phyloP scores from a whole-genome alignment of 2,888 invertebrate genomes.

The Aleiodes alternator region DNA sequence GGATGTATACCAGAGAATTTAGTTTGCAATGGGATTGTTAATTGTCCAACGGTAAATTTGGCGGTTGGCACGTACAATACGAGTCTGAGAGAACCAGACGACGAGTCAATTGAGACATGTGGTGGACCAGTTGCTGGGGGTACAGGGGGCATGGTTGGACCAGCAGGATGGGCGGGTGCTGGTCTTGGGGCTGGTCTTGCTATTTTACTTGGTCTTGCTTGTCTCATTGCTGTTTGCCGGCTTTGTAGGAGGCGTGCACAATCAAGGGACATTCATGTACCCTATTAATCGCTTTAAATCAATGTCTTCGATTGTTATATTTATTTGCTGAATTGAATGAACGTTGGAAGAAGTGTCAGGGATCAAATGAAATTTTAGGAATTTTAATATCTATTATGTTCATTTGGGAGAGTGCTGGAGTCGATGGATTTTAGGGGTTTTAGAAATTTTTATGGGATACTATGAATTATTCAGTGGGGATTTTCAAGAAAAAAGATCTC shows the following conservation, averaged over 20 bases:
- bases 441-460: too few species aligned
- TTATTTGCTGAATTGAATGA: not conserved
- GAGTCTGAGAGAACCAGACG: slow-evolving; percentile 78
- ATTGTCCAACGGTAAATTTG: slow-evolving; percentile 84
- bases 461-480: too few species aligned
- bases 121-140: slow-evolving; percentile 76
- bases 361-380: too few species aligned
- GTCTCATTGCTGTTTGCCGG: slow-evolving; percentile 80
- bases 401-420: too few species aligned
- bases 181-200: slow-evolving; percentile 81
- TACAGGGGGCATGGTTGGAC: slow-evolving; percentile 75
- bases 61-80: slow-evolving; percentile 56
- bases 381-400: too few species aligned
- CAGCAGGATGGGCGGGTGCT: slow-evolving; percentile 79
- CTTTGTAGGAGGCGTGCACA: slow-evolving; percentile 80
- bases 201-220: slow-evolving; percentile 78
- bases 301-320: slow-evolving; percentile 21
- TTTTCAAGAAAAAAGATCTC: too few species aligned
- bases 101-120: slow-evolving; percentile 87
- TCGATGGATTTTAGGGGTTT: too few species aligned
- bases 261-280: slow-evolving; percentile 80
- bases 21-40: slow-evolving; percentile 91
- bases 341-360: not conserved
- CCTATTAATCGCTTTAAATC: slow-evolving; percentile 76
- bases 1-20: slow-evolving; percentile 90